These are phyloP conservation scores for Montifringilla adamsi DNA, from an alignment of 2,113 vertebrate species.

Conservation along the genomic window DNA sequence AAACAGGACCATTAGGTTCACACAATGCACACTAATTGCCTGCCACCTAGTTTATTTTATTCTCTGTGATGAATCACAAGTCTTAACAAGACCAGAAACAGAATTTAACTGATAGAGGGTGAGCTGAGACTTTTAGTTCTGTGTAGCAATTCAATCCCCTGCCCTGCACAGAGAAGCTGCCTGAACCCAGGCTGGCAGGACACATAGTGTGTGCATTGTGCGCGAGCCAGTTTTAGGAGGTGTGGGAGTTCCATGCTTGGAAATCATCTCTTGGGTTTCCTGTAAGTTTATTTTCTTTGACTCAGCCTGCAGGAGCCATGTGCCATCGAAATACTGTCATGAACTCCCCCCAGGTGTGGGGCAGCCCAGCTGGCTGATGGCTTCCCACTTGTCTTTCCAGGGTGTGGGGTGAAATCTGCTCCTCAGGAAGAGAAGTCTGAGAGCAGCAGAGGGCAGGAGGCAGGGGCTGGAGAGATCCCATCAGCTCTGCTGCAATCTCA, in stretches of 20 bases:
- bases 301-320: background rate
- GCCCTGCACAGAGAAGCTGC: background rate
- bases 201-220: background rate
- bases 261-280: background rate
- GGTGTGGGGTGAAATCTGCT: background rate
- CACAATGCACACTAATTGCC: conserved; percentile 68
- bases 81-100: conserved; percentile 44
- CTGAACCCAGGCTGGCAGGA: background rate
- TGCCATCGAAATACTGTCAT: background rate
- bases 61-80: conserved; percentile 62
- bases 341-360: background rate
- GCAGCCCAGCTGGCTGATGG: background rate
- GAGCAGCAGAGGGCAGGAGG: background rate
- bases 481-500: background rate
- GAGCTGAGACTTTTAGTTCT: background rate
- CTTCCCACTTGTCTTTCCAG: background rate
- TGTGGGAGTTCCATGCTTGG: background rate
- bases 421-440: background rate
- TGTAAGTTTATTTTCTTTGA: background rate
- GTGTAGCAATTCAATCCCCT: background rate
- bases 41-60: conserved; percentile 65
- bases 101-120: background rate
- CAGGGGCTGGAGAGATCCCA: background rate
- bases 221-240: background rate
- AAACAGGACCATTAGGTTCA: conserved; percentile 66